Percentiles rank a stretch among this genome's conserved stretches.
These are phyloP conservation scores for Meandrusa payeni DNA, from an alignment of 2,888 invertebrate species.

Conservation along the genomic window DNA sequence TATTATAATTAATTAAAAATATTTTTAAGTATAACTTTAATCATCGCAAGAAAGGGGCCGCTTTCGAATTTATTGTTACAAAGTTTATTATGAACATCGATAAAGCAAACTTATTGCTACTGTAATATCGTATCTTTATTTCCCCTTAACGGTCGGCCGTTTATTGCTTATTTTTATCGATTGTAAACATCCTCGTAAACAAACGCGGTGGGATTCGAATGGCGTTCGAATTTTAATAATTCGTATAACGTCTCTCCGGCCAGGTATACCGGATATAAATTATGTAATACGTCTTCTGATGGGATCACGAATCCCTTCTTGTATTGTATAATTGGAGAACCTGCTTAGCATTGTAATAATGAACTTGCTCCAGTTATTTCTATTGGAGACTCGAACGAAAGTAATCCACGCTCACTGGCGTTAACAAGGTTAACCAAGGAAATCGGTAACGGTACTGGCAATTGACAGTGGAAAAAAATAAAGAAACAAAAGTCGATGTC, in stretches of 20 bases:
- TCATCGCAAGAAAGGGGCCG: background rate
- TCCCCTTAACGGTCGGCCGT: constrained; percentile 1
- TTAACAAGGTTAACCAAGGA: constrained; percentile 24
- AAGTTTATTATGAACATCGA: constrained; percentile 8
- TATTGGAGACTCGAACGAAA: constrained; percentile 36
- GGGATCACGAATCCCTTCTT: constrained; percentile 29
- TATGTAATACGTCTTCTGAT: constrained; percentile 29
- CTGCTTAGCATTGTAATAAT: constrained; percentile 46
- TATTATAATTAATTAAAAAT: background rate
- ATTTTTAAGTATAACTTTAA: background rate
- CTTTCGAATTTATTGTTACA: constrained; percentile 7
- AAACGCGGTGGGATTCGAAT: constrained; percentile 25
- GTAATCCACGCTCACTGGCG: constrained; percentile 25
- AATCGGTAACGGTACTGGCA: constrained; percentile 34
- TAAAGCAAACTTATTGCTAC: constrained; percentile 3
- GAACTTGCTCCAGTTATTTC: constrained; percentile 32
- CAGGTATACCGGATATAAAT: constrained; percentile 39
- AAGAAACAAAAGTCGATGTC: constrained; percentile 43
- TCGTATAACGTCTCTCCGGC: constrained; percentile 26
- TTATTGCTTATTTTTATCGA: constrained; percentile 17
- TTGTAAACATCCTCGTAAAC: constrained; percentile 14
- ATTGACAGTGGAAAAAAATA: no score
- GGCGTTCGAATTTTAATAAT: constrained; percentile 24
- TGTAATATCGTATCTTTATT: constrained; percentile 10
- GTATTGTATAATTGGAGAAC: constrained; percentile 30